Conservation (phyloP, 2,797 vertebrate species). For the Furcifer pardalis region DNA sequence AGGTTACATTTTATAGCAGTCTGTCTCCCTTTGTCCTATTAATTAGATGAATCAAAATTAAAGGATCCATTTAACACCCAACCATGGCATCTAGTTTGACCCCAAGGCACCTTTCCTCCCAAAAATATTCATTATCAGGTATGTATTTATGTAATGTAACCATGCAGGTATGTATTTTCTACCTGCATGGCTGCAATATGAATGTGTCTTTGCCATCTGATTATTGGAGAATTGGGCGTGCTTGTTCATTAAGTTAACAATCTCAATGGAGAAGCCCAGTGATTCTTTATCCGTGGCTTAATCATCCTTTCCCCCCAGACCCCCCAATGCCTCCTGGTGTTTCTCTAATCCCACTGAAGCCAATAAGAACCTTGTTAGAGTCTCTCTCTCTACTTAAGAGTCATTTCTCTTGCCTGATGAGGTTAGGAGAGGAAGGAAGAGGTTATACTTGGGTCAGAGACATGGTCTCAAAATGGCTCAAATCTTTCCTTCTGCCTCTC, state of each 20-base stretch:
- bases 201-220: neutral
- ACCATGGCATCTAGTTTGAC: no score
- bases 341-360: constrained; percentile 30
- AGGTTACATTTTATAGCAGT: no score
- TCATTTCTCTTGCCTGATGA: constrained; percentile 3
- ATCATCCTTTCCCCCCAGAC: neutral
- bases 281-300: neutral
- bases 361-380: constrained; percentile 3
- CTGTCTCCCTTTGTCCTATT: no score
- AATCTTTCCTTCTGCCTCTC: constrained; percentile 32
- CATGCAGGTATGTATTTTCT: constrained; percentile 10
- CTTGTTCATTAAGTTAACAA: neutral
- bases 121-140: no score
- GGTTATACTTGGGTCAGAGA: constrained; percentile 1
- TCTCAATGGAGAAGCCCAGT: neutral
- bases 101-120: no score
- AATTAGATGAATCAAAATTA: no score
- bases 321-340: neutral
- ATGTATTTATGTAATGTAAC: no score
- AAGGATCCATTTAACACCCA: no score
- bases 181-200: constrained; percentile 6
- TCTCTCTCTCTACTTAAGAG: constrained; percentile 4
- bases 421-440: neutral
- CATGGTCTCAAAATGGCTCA: neutral
- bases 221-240: constrained; percentile 46